Conservation (phyloP, 2,888 invertebrate species). For the Boloria selene region DNA sequence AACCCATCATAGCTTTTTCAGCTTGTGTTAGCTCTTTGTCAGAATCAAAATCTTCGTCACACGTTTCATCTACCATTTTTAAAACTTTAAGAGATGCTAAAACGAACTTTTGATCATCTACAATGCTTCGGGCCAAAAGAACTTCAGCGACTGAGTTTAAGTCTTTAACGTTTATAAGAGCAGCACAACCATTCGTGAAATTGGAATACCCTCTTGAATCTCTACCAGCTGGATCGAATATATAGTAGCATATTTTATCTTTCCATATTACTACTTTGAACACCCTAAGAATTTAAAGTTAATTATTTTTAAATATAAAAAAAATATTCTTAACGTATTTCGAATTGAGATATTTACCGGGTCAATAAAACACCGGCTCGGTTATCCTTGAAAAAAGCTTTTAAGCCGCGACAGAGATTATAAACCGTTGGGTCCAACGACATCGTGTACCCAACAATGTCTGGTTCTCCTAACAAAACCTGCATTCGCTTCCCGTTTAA, state of each 20-base stretch:
- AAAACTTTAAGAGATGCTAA: constrained; percentile 74
- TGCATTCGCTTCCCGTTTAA: constrained; percentile 72
- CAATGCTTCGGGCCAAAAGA: constrained; percentile 70
- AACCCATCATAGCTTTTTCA: constrained; percentile 79
- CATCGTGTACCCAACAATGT: constrained; percentile 76
- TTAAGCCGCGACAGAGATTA: constrained; percentile 79
- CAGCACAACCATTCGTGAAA: constrained; percentile 76
- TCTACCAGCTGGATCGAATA: constrained; percentile 85
- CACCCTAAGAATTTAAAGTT: constrained; percentile 50
- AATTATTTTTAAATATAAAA: too few species aligned
- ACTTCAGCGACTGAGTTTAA: constrained; percentile 75
- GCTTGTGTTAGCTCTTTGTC: constrained; percentile 72
- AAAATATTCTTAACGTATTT: not conserved
- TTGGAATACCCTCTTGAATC: constrained; percentile 78
- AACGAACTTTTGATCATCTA: constrained; percentile 77
- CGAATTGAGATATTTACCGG: constrained; percentile 50
- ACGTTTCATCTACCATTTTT: constrained; percentile 69
- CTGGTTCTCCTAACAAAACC: constrained; percentile 69
- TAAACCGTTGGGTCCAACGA: constrained; percentile 71
- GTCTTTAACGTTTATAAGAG: constrained; percentile 81
- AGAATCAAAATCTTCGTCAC: constrained; percentile 75
- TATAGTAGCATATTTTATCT: constrained; percentile 81
- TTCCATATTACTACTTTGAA: constrained; percentile 82
- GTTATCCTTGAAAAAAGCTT: constrained; percentile 79
- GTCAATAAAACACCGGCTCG: constrained; percentile 77